Evolutionary conservation across 2,113 vertebrate species (phyloP).

Genomic region (Thamnaconus septentrionalis): DNA sequence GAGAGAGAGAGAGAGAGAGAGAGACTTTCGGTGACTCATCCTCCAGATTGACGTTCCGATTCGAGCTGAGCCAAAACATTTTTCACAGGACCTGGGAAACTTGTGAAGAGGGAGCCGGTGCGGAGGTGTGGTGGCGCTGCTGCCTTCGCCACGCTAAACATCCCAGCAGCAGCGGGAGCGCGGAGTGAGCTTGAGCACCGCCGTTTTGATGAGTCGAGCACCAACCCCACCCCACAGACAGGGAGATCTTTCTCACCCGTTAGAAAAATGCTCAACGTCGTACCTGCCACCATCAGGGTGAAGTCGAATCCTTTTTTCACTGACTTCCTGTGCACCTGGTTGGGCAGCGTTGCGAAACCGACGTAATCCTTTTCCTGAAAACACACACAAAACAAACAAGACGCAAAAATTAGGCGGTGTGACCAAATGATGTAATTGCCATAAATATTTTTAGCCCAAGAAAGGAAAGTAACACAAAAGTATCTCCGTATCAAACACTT

Average conservation of each 20-base stretch:
- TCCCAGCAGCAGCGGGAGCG: no score
- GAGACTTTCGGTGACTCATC: neutral
- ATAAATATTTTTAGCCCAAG: no score
- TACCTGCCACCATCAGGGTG: conserved; percentile 78
- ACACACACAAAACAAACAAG: neutral
- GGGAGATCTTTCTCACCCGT: no score
- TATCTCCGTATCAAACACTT: no score
- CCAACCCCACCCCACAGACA: no score
- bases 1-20: neutral
- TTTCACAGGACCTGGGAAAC: conserved; percentile 5
- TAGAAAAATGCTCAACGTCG: neutral
- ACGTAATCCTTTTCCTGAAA: conserved; percentile 75
- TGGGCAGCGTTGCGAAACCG: conserved; percentile 75
- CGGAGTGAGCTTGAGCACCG: no score
- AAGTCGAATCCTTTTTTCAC: conserved; percentile 79
- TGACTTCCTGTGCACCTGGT: conserved; percentile 77
- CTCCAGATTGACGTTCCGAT: neutral
- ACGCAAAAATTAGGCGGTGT: no score
- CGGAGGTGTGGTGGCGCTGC: neutral
- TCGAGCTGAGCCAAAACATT: neutral
- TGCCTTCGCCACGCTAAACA: neutral
- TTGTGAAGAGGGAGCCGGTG: conserved; percentile 1
- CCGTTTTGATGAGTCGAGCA: no score
- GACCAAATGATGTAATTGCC: neutral
- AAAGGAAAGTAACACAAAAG: no score